Base-by-base conservation (phyloP, 23 tunicate species). In the Oikopleura dioica region DNA sequence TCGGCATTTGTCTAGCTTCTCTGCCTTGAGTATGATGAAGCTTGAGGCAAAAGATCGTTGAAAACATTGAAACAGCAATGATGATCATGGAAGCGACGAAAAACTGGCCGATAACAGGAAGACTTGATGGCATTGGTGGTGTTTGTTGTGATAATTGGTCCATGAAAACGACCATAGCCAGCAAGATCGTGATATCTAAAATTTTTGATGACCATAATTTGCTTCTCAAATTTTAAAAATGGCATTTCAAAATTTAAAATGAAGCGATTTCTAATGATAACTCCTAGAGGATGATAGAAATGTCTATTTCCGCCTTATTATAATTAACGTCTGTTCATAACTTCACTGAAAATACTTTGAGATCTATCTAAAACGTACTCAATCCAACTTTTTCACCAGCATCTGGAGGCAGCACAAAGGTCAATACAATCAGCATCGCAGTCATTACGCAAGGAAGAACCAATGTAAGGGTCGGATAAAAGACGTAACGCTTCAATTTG, bases 61-160 rank as follows among this genome's bases (percentile, higher is more conserved):
- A 16, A 23, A 63, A 2, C 72, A 63, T 63, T 28, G 72, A 63
- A 16, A 63, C 26, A 21, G 72, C 16, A 21, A 63, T 63, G 26
- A 63, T 63, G 30, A 63, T 31, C 72, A 63, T 63, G 2, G 72
- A 23, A 21, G 72, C 72, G 72, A 63, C 72, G 33, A 63, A 63
- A 63, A 63, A 63, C 72, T 63, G 30, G 26, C 72, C 72, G 26
- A 63, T 63, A 28, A 63, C 72, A 24, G 72, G 72, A 23, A 63
- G 26, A 63, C 26, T 63, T 63, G 72, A 16, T 2, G 72, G 33
- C 72, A 63, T 63, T 2, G 72, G 72, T 23, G 72, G 72, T 63
- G 72, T 63, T 63, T 63, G 72, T 28, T 63, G 72, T 23, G 72
- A 63, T 2, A 63, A 31, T 28, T 63, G 72, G 72, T 63, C 72